A percentile compares a stretch with the other conserved stretches of the same genome.
Evolutionary conservation across 2,113 vertebrate species (phyloP).

Genomic region (Halichoeres trimaculatus): DNA sequence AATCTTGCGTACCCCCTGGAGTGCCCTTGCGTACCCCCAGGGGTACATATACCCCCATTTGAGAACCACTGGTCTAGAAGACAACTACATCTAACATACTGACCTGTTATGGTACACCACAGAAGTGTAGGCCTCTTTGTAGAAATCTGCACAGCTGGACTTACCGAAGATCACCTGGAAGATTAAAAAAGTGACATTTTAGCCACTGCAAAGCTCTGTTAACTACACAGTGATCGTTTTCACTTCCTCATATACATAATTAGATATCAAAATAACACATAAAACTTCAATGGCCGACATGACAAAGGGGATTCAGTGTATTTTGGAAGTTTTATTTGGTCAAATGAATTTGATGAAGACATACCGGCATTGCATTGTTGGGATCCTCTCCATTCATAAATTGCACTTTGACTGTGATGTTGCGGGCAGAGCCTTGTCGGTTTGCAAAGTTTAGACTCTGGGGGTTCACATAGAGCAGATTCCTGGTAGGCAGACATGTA

Average conservation of each 20-base stretch:
- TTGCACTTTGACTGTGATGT: slow-evolving; percentile 99
- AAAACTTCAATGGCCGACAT: background rate
- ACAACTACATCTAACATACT: slow-evolving; percentile 12
- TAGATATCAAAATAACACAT: background rate
- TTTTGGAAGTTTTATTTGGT: background rate
- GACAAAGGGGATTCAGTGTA: background rate
- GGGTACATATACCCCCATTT: too few species aligned
- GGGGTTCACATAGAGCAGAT: slow-evolving; percentile 95
- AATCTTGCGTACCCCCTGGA: too few species aligned
- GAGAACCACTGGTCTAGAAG: too few species aligned
- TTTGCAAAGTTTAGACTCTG: slow-evolving; percentile 99
- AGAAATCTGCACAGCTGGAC: slow-evolving; percentile 97
- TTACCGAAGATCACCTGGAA: slow-evolving; percentile 98
- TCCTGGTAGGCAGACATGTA: slow-evolving; percentile 82
- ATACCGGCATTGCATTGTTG: slow-evolving; percentile 96
- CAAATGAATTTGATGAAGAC: slow-evolving; percentile 23
- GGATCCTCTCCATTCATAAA: slow-evolving; percentile 98
- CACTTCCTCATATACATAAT: background rate
- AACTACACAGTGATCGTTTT: background rate
- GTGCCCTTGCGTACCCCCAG: too few species aligned
- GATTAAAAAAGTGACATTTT: slow-evolving; percentile 32
- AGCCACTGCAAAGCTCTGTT: background rate
- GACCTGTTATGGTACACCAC: slow-evolving; percentile 99
- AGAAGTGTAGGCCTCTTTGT: slow-evolving; percentile 96
- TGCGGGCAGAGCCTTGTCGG: slow-evolving; percentile 97